phyloP scores from a whole-genome alignment of 2,113 vertebrate genomes.

The Pantherophis guttatus region DNA sequence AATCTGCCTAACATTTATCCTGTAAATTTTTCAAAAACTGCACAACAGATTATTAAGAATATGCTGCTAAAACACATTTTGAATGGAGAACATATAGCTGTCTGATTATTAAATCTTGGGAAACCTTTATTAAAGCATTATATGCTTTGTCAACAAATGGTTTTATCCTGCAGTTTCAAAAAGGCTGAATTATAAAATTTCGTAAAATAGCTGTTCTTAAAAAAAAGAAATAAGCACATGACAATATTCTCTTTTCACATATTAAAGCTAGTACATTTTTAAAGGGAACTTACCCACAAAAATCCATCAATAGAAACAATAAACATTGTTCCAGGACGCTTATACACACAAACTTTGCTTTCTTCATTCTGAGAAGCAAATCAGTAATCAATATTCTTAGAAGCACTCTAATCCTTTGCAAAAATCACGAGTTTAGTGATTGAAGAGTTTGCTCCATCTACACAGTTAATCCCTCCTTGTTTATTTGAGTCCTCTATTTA shows the following conservation, averaged over 20 bases:
- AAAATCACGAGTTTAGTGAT: constrained; percentile 78
- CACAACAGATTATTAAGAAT: not conserved
- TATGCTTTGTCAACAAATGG: not conserved
- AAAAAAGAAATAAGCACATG: not conserved
- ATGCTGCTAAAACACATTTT: not conserved
- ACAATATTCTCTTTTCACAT: constrained; percentile 20
- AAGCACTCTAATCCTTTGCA: constrained; percentile 81
- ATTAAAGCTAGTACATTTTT: constrained; percentile 56
- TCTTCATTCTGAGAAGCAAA: constrained; percentile 74
- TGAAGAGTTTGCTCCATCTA: constrained; percentile 82
- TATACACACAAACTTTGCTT: constrained; percentile 64
- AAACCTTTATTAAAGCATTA: constrained; percentile 10
- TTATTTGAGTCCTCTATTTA: constrained; percentile 76
- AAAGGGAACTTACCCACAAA: constrained; percentile 65
- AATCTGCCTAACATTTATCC: not conserved
- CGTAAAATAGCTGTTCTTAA: not conserved
- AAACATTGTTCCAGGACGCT: constrained; percentile 60
- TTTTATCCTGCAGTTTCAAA: constrained; percentile 35
- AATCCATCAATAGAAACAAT: constrained; percentile 78
- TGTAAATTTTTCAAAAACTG: not conserved
- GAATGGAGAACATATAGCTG: not conserved
- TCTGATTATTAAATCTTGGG: not conserved
- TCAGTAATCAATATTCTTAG: constrained; percentile 85
- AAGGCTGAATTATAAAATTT: constrained; percentile 14
- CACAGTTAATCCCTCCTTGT: constrained; percentile 85